Percentiles rank a stretch among this genome's conserved stretches.
Evolutionary conservation across 2,888 invertebrate species (phyloP).

Genomic region (Cynaeus angustus): DNA sequence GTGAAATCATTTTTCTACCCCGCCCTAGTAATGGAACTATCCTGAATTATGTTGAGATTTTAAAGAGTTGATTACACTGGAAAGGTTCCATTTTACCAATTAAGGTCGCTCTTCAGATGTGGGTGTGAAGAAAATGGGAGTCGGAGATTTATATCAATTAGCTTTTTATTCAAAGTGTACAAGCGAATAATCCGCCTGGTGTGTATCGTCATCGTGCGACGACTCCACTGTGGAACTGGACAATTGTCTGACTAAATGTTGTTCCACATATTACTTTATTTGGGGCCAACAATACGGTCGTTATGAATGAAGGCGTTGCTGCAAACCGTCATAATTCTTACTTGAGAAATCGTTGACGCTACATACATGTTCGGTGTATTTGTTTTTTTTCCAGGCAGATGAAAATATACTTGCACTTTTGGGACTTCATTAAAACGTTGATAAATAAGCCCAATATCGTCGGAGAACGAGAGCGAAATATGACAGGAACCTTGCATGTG

Average conservation of each 20-base stretch:
- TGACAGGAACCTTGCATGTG: conserved; percentile 41
- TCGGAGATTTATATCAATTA: conserved; percentile 23
- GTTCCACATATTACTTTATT: conserved; percentile 23
- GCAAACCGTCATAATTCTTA: too few relatives aligned
- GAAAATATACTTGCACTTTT: too few relatives aligned
- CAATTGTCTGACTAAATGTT: conserved; percentile 25
- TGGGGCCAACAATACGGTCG: conserved; percentile 12
- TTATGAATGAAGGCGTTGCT: conserved; percentile 8
- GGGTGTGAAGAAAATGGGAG: conserved; percentile 20
- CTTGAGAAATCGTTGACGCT: too few relatives aligned
- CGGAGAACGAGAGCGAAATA: conserved; percentile 5
- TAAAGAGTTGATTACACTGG: background rate
- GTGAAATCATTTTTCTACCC: conserved; percentile 26
- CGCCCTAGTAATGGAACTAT: conserved; percentile 2
- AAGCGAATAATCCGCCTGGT: conserved; percentile 1
- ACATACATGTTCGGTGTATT: too few relatives aligned
- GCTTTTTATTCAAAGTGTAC: conserved; percentile 6
- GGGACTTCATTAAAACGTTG: too few relatives aligned
- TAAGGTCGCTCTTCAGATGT: conserved; percentile 11
- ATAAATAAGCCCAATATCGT: conserved; percentile 6
- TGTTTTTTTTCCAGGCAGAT: too few relatives aligned
- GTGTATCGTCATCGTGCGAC: background rate
- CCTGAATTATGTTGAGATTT: background rate
- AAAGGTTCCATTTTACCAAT: conserved; percentile 14
- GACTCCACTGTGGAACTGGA: conserved; percentile 14